Conservation (phyloP, 1,140 invertebrate species). For the Oedothorax gibbosus region DNA sequence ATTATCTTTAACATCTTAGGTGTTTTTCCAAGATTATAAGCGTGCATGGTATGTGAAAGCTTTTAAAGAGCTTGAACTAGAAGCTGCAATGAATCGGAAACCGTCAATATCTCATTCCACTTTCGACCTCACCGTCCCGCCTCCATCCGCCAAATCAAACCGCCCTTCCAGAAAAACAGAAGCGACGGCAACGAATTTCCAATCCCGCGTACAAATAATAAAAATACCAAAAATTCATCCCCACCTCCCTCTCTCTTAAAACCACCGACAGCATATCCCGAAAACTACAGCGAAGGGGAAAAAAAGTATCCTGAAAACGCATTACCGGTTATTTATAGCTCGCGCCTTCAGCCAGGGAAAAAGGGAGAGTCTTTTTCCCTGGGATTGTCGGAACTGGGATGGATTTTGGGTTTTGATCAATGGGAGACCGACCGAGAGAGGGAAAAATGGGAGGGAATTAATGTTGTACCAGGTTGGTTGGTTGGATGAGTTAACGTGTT, state of each 20-base stretch:
- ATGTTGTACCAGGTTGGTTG: too few relatives aligned
- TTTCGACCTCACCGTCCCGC: neutral
- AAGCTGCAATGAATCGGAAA: neutral
- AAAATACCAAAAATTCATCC: slow-evolving; percentile 37
- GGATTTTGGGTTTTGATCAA: slow-evolving; percentile 33
- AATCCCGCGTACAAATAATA: slow-evolving; percentile 14
- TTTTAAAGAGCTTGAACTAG: too few relatives aligned
- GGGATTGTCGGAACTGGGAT: slow-evolving; percentile 6
- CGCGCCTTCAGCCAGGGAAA: neutral
- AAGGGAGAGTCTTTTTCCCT: neutral
- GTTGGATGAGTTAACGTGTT: too few relatives aligned
- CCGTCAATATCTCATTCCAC: neutral
- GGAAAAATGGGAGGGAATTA: slow-evolving; percentile 10
- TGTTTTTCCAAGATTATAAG: too few relatives aligned
- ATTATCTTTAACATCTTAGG: too few relatives aligned
- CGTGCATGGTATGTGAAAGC: too few relatives aligned
- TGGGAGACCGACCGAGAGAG: neutral
- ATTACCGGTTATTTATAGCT: slow-evolving; percentile 51
- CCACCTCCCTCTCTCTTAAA: neutral
- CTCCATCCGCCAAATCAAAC: slow-evolving; percentile 27
- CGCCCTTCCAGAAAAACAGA: slow-evolving; percentile 19
- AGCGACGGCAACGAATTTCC: slow-evolving; percentile 16
- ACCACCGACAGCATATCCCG: slow-evolving; percentile 38
- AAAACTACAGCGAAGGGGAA: slow-evolving; percentile 15
- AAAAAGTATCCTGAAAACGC: slow-evolving; percentile 43